A percentile compares a stretch with the other conserved stretches of the same genome.
These are phyloP conservation scores for Eretmocerus hayati DNA, from an alignment of 2,888 invertebrate species.

Conservation along the genomic window DNA sequence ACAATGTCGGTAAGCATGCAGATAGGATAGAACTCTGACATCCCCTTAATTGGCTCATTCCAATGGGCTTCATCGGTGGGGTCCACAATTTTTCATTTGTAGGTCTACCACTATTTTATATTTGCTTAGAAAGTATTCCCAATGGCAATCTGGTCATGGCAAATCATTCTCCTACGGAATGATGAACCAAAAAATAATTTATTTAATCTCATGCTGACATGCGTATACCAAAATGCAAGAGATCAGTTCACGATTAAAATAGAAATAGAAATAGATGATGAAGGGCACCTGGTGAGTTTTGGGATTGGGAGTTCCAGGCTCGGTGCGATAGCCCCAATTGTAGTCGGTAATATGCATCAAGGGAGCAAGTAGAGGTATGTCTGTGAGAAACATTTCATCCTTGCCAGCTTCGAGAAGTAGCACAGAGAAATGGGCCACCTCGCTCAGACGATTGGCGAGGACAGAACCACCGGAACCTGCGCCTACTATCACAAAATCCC, in stretches of 20 bases:
- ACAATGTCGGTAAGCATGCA: too few species aligned
- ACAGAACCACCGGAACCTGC: constrained; percentile 88
- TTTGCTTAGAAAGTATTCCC: too few species aligned
- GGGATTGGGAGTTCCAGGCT: constrained; percentile 66
- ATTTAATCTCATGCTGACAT: too few species aligned
- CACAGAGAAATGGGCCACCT: constrained; percentile 74
- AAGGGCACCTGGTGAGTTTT: constrained; percentile 64
- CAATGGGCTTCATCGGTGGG: too few species aligned
- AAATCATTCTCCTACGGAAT: too few species aligned
- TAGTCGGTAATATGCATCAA: constrained; percentile 79
- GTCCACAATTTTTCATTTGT: too few species aligned
- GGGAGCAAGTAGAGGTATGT: constrained; percentile 79
- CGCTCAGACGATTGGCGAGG: constrained; percentile 75
- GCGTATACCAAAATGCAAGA: too few species aligned
- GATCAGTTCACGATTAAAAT: background rate
- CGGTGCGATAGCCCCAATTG: constrained; percentile 88
- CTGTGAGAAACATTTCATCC: constrained; percentile 81
- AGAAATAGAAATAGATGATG: background rate
- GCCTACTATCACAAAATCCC: constrained; percentile 82
- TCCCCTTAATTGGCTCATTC: too few species aligned
- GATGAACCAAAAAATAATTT: too few species aligned
- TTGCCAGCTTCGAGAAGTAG: constrained; percentile 81
- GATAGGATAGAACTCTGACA: too few species aligned
- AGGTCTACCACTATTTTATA: too few species aligned
- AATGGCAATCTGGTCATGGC: too few species aligned